phyloP scores from a whole-genome alignment of 2,113 vertebrate genomes.

The Eolophus roseicapilla region DNA sequence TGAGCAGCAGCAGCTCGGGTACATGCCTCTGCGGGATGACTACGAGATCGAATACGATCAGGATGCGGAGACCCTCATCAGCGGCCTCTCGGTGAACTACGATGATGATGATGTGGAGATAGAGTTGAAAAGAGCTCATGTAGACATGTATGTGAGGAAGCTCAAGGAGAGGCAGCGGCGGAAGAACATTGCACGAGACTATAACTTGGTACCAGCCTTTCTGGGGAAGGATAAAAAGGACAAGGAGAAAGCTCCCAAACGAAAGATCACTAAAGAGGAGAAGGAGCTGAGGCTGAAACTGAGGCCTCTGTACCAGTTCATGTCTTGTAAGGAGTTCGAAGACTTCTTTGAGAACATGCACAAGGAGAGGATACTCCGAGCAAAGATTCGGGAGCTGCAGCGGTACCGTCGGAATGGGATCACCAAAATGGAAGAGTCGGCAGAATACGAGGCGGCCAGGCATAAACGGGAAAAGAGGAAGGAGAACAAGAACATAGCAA shows the following conservation, averaged over 20 bases:
- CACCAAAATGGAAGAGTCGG: constrained; percentile 90
- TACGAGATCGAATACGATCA: constrained; percentile 98
- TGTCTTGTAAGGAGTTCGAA: constrained; percentile 93
- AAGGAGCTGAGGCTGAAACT: constrained; percentile 88
- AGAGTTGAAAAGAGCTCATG: constrained; percentile 92
- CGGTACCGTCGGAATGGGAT: constrained; percentile 94
- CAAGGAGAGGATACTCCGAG: constrained; percentile 88
- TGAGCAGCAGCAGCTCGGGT: constrained; percentile 97
- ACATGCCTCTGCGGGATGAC: constrained; percentile 96
- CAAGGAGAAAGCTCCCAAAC: constrained; percentile 83
- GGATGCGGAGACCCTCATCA: constrained; percentile 94
- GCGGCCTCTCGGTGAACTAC: constrained; percentile 94
- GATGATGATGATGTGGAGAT: constrained; percentile 96
- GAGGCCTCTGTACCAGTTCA: constrained; percentile 92
- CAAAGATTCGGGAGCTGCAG: constrained; percentile 94
- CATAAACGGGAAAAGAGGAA: constrained; percentile 96
- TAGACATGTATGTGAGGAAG: constrained; percentile 98
- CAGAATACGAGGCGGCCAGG: constrained; percentile 91
- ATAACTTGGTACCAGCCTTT: constrained; percentile 90
- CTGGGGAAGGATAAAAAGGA: constrained; percentile 92
- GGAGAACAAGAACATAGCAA: constrained; percentile 85
- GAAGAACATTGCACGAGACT: constrained; percentile 94
- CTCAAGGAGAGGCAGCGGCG: constrained; percentile 90
- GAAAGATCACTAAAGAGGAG: constrained; percentile 95
- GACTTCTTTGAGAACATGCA: constrained; percentile 97